phyloP scores from a whole-genome alignment of 2,113 vertebrate species.

The Nerophis ophidion region DNA sequence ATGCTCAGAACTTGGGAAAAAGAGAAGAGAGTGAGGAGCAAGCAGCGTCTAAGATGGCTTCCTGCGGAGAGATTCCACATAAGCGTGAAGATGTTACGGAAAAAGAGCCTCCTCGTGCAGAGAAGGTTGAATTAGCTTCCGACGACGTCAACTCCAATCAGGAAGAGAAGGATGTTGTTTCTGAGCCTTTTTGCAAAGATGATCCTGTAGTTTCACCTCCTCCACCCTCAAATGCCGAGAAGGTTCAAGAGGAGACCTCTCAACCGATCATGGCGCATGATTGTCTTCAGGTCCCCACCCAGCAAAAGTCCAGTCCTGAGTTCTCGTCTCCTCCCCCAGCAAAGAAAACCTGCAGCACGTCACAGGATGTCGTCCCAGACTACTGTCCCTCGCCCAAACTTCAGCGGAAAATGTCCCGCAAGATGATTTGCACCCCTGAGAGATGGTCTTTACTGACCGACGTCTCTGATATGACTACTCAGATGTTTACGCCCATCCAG shows the following conservation, averaged over 20 bases:
- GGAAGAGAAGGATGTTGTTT: constrained; percentile 38
- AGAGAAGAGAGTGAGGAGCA: not conserved
- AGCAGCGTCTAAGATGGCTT: constrained; percentile 10
- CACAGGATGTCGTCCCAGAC: constrained; percentile 63
- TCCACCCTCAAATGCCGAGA: constrained; percentile 27
- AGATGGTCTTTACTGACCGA: constrained; percentile 62
- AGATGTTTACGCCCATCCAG: constrained; percentile 58
- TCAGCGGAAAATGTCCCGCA: constrained; percentile 74
- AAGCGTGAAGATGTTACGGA: constrained; percentile 6
- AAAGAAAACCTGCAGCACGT: constrained; percentile 71
- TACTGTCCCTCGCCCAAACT: constrained; percentile 70
- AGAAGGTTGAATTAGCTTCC: constrained; percentile 19
- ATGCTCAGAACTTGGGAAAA: constrained; percentile 29
- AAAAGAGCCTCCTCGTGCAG: constrained; percentile 15
- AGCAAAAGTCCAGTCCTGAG: constrained; percentile 53
- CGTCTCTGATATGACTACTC: constrained; percentile 58
- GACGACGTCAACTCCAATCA: constrained; percentile 11
- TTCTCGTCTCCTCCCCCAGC: constrained; percentile 70
- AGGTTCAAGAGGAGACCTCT: constrained; percentile 25
- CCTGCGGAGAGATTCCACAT: not conserved
- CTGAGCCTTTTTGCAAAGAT: constrained; percentile 36
- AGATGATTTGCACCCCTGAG: constrained; percentile 57
- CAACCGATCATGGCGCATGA: constrained; percentile 23
- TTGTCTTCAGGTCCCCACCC: constrained; percentile 20
- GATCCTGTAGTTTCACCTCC: constrained; percentile 24